Conservation (phyloP, 1,140 invertebrate genomes). For the Battus philenor region DNA sequence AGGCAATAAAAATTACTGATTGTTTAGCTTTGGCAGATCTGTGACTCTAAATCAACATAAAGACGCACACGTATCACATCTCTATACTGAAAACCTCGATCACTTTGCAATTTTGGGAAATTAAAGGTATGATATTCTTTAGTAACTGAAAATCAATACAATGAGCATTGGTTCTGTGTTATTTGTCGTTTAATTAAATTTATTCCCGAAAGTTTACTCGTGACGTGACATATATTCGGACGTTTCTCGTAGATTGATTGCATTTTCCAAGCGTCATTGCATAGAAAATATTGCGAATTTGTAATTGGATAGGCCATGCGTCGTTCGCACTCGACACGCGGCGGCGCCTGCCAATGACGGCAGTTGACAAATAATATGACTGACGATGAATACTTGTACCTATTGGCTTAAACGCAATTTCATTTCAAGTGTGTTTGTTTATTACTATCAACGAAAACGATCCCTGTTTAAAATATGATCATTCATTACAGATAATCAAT, state of each 20-base stretch:
- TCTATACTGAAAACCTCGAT: too few species aligned
- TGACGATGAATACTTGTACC: slow-evolving; percentile 57
- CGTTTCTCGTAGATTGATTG: slow-evolving; percentile 52
- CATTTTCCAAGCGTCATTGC: slow-evolving; percentile 50
- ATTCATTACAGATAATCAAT: too few species aligned
- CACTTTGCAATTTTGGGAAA: too few species aligned
- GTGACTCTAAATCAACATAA: too few species aligned
- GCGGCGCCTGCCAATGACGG: slow-evolving; percentile 53
- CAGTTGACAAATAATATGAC: slow-evolving; percentile 67
- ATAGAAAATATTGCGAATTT: slow-evolving; percentile 70
- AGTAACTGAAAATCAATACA: too few species aligned
- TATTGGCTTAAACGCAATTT: slow-evolving; percentile 49
- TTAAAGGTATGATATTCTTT: too few species aligned
- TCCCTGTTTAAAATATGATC: not conserved
- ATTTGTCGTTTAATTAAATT: slow-evolving; percentile 3
- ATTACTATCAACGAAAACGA: not conserved
- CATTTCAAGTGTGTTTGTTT: slow-evolving; percentile 22
- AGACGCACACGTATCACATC: too few species aligned
- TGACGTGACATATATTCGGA: slow-evolving; percentile 11
- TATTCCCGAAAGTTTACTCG: slow-evolving; percentile 5
- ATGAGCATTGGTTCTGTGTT: too few species aligned
- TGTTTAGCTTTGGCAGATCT: too few species aligned
- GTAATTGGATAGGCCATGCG: slow-evolving; percentile 61
- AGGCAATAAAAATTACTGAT: too few species aligned
- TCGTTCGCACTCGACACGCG: slow-evolving; percentile 48